Conservation (phyloP, 2,797 vertebrate species). For the Microctenopoma steveboyesi region DNA sequence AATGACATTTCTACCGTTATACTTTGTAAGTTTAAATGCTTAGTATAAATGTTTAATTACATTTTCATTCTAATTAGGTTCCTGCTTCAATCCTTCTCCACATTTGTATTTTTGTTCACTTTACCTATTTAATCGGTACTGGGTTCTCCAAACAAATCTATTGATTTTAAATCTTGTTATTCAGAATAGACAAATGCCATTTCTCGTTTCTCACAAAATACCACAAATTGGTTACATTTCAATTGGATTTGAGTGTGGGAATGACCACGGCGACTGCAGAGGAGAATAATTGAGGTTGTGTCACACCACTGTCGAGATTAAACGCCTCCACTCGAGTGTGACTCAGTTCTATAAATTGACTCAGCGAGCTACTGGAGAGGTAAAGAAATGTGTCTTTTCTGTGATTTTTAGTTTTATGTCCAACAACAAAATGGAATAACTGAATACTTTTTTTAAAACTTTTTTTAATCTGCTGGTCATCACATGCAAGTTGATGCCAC, state of each 20-base stretch:
- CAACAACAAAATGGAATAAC: neutral
- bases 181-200: neutral
- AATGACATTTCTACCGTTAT: too few species aligned
- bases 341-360: conserved; percentile 62
- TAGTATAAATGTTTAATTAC: too few species aligned
- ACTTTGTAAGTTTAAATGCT: too few species aligned
- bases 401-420: neutral
- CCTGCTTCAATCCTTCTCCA: neutral
- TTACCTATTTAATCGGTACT: neutral
- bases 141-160: too few species aligned
- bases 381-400: neutral
- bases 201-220: neutral
- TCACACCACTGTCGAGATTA: conserved; percentile 43
- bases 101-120: neutral
- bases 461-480: neutral
- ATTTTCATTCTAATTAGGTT: too few species aligned
- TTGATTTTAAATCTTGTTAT: neutral
- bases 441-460: neutral
- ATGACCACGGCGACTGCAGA: conserved; percentile 16
- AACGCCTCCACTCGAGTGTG: conserved; percentile 66
- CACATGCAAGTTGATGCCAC: conserved; percentile 21
- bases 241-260: neutral
- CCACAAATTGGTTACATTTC: neutral
- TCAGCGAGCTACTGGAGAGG: conserved; percentile 24
- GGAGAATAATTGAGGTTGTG: conserved; percentile 57